Percentiles rank a stretch among this genome's conserved stretches.
phyloP scores from a whole-genome alignment of 2,888 invertebrate species.

The Spatulosminthurus flaviceps region DNA sequence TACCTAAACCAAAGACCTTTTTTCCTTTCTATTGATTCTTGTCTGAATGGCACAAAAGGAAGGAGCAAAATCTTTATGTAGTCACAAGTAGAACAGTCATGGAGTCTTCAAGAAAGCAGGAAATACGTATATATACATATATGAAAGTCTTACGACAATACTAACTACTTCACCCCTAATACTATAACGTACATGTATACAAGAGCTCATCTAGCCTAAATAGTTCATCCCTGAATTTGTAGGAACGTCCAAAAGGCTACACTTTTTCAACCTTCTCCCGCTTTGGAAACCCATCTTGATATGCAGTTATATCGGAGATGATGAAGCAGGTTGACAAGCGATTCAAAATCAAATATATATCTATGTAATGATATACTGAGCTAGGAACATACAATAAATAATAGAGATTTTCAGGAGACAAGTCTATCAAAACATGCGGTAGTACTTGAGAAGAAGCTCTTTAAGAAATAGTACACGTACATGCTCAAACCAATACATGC shows the following conservation, averaged over 20 bases:
- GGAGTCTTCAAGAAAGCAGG: neutral
- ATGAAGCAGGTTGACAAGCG: slow-evolving; percentile 44
- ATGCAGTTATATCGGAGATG: slow-evolving; percentile 3
- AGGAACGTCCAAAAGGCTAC: slow-evolving; percentile 7
- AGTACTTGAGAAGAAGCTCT: no score
- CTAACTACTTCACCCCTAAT: no score
- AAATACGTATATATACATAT: no score
- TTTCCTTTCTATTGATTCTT: slow-evolving; percentile 30
- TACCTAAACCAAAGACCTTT: slow-evolving; percentile 37
- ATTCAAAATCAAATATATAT: slow-evolving; percentile 23
- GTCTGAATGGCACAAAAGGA: slow-evolving; percentile 19
- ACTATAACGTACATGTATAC: neutral
- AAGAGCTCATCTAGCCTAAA: neutral
- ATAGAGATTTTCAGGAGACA: no score
- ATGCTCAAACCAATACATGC: no score
- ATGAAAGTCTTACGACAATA: no score
- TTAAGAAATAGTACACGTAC: no score
- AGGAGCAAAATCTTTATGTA: neutral
- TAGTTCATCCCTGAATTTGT: slow-evolving; percentile 10
- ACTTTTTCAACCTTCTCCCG: neutral
- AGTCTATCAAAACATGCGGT: no score
- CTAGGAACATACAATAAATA: neutral
- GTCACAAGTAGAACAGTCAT: neutral
- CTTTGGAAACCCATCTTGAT: neutral
- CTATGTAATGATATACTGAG: neutral